Percentiles rank a stretch among this genome's conserved stretches.
Conservation (phyloP, 1,140 invertebrate species). For the Gyrodactylus salaris region DNA sequence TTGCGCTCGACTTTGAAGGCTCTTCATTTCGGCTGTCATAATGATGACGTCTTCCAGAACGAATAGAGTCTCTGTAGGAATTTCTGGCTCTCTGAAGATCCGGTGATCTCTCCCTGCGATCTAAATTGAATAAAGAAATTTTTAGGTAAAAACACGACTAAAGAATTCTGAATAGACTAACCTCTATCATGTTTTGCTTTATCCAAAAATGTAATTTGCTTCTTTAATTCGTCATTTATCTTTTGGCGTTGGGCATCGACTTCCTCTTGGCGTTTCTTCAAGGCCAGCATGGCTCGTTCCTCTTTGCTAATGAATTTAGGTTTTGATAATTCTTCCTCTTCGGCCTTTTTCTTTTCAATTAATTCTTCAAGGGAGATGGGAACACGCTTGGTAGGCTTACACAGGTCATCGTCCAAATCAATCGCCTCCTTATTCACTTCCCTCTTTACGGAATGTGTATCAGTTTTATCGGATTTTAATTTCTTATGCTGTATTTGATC, state of each 20-base stretch:
- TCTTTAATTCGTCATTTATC: background rate
- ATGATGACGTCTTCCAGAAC: slow-evolving; percentile 14
- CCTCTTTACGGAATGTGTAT: background rate
- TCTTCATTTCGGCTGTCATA: slow-evolving; percentile 14
- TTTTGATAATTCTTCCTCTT: slow-evolving; percentile 41
- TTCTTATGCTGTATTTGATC: background rate
- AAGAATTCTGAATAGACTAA: background rate
- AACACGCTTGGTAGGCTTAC: slow-evolving; percentile 7
- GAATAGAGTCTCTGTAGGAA: slow-evolving; percentile 12
- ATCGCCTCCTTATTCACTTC: background rate
- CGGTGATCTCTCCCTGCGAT: slow-evolving; percentile 10
- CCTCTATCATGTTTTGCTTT: background rate
- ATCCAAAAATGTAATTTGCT: background rate
- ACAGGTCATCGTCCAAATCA: background rate
- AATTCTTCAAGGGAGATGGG: slow-evolving; percentile 79
- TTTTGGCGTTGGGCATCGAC: slow-evolving; percentile 18
- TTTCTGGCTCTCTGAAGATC: slow-evolving; percentile 13
- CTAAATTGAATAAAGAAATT: background rate
- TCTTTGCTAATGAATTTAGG: slow-evolving; percentile 87
- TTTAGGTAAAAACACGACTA: background rate
- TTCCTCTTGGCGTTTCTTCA: slow-evolving; percentile 52
- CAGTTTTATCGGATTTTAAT: background rate
- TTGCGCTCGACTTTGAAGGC: slow-evolving; percentile 10
- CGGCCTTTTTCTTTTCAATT: slow-evolving; percentile 68
- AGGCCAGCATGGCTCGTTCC: slow-evolving; percentile 50